phyloP scores from a whole-genome alignment of 2,113 vertebrate species.

The Podarcis cretensis region DNA sequence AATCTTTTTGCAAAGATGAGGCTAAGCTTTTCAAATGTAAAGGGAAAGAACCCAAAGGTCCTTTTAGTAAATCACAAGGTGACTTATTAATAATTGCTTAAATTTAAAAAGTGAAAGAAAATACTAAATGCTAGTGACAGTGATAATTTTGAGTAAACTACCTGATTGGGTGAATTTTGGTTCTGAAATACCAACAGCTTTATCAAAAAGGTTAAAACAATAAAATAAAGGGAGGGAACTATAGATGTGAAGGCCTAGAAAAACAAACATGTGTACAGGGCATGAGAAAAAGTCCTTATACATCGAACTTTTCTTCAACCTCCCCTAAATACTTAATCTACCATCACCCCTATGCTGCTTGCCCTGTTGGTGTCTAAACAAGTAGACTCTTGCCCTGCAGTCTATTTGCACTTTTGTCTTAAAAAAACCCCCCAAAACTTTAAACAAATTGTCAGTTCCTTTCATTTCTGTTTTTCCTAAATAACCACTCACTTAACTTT shows the following conservation, averaged over 20 bases:
- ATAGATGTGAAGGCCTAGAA: not conserved
- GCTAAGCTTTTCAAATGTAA: not conserved
- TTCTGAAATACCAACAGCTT: not conserved
- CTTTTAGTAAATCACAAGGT: not conserved
- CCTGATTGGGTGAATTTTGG: not conserved
- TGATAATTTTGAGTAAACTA: not conserved
- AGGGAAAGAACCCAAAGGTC: not conserved
- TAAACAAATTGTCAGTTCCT: not conserved
- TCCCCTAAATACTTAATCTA: too few relatives aligned
- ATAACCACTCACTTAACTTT: not conserved
- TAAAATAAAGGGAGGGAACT: not conserved
- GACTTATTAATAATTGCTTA: not conserved
- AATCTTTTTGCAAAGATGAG: slow-evolving; percentile 23
- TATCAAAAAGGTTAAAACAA: not conserved
- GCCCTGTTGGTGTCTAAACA: not conserved
- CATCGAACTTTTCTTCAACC: too few relatives aligned
- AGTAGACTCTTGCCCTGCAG: not conserved
- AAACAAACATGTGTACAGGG: too few relatives aligned
- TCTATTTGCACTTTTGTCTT: not conserved
- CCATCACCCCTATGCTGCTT: too few relatives aligned
- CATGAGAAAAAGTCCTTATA: too few relatives aligned
- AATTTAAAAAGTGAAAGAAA: not conserved
- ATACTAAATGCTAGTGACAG: not conserved
- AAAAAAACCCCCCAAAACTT: not conserved
- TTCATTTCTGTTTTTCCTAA: not conserved